phyloP scores from a whole-genome alignment of 2,888 invertebrate genomes.

The Alentia gelatinosa region DNA sequence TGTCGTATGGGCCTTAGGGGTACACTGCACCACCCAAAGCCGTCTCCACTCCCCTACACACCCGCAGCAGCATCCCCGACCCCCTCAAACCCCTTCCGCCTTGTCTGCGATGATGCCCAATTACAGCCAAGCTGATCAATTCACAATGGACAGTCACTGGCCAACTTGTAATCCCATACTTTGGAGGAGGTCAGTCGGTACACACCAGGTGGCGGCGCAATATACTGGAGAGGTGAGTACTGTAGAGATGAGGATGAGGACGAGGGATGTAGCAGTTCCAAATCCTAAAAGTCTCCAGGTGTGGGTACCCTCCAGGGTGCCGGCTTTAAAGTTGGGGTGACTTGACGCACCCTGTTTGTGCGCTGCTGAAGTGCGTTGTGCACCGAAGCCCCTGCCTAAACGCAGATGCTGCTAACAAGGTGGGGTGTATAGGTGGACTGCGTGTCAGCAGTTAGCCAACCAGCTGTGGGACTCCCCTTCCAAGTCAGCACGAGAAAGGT shows the following conservation, averaged over 20 bases:
- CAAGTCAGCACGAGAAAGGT: too few species aligned
- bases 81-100: background rate
- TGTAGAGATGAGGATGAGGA: background rate
- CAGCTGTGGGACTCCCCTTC: too few species aligned
- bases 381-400: too few species aligned
- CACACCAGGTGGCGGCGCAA: background rate
- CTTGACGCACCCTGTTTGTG: too few species aligned
- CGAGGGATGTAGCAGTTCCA: too few species aligned
- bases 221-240: background rate
- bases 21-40: background rate
- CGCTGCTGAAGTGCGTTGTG: too few species aligned
- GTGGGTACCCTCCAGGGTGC: background rate
- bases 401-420: too few species aligned
- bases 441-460: too few species aligned
- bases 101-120: background rate
- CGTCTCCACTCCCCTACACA: background rate
- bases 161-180: slow-evolving; percentile 4
- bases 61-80: background rate
- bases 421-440: too few species aligned
- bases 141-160: background rate
- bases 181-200: background rate
- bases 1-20: too few species aligned
- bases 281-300: background rate
- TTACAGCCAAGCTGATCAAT: slow-evolving; percentile 21
- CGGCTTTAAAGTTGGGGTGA: too few species aligned